A percentile compares a stretch with the other conserved stretches of the same genome.
Evolutionary conservation across 2,888 invertebrate species (phyloP).

Genomic region (Nineta flava): DNA sequence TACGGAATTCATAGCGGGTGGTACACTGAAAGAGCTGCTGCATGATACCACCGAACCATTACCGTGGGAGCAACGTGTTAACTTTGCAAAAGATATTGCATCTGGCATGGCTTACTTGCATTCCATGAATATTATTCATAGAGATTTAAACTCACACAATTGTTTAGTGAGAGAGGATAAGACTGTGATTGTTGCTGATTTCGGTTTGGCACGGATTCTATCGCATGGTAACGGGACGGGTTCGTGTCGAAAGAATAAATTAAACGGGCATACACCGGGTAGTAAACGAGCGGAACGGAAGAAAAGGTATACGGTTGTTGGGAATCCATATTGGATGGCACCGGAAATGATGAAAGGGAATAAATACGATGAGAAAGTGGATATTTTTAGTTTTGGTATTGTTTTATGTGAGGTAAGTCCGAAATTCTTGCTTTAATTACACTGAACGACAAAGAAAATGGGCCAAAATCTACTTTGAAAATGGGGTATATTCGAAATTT

Average conservation of each 20-base stretch:
- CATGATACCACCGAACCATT: slow-evolving; percentile 54
- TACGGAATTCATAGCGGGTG: slow-evolving; percentile 85
- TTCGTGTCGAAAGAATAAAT: slow-evolving; percentile 15
- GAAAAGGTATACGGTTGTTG: slow-evolving; percentile 89
- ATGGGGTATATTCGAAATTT: neutral
- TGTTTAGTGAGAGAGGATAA: slow-evolving; percentile 82
- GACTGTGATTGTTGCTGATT: slow-evolving; percentile 89
- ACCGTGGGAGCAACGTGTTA: slow-evolving; percentile 66
- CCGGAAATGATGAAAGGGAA: slow-evolving; percentile 97
- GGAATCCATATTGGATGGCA: slow-evolving; percentile 98
- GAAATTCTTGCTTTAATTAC: slow-evolving; percentile 3
- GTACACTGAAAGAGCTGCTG: slow-evolving; percentile 71
- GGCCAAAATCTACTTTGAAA: neutral
- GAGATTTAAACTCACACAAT: slow-evolving; percentile 91
- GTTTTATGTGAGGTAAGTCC: slow-evolving; percentile 72
- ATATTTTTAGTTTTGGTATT: slow-evolving; percentile 91
- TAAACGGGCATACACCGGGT: slow-evolving; percentile 20
- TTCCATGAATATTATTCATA: slow-evolving; percentile 85
- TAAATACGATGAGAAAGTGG: slow-evolving; percentile 91
- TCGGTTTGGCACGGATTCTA: slow-evolving; percentile 78
- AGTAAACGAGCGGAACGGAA: slow-evolving; percentile 46
- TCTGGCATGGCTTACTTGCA: slow-evolving; percentile 90
- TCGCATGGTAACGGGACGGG: slow-evolving; percentile 28
- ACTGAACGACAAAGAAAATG: neutral
- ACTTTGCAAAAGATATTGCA: slow-evolving; percentile 81